These are phyloP conservation scores for Fukomys damarensis DNA, from an alignment of 2,113 vertebrate genomes.

Conservation along the genomic window DNA sequence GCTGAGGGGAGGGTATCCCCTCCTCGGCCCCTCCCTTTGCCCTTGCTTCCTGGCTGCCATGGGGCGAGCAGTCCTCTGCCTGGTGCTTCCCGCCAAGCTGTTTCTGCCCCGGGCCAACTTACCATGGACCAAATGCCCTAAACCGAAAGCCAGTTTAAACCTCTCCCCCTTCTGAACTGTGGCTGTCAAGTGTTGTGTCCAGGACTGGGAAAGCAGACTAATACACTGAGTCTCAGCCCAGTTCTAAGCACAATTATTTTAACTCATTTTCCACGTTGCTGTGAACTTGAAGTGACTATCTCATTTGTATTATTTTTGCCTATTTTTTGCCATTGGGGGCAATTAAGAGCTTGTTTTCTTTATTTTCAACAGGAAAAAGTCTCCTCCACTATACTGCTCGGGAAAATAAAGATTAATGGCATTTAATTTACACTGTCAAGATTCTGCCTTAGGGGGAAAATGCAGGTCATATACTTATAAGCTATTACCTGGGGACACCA, in stretches of 20 bases:
- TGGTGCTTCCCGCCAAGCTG: background rate
- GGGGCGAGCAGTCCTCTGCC: background rate
- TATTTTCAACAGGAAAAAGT: background rate
- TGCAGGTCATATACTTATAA: background rate
- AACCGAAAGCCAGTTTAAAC: background rate
- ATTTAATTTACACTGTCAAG: background rate
- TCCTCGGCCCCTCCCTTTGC: background rate
- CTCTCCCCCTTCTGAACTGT: background rate
- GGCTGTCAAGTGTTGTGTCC: background rate
- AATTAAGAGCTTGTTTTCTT: background rate
- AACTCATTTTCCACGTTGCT: background rate
- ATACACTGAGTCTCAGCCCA: background rate
- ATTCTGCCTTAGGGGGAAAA: background rate
- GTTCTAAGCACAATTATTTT: background rate
- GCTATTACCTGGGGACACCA: background rate
- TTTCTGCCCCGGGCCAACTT: background rate
- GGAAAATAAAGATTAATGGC: background rate
- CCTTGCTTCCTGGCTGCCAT: background rate
- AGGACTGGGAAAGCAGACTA: background rate
- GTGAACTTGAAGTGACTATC: background rate
- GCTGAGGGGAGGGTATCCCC: fast-evolving
- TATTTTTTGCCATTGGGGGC: background rate
- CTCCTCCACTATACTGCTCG: background rate
- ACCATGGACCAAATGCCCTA: background rate
- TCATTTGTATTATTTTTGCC: background rate